Percentiles rank a stretch among this genome's conserved stretches.
These are phyloP conservation scores for Bicyclus anynana DNA, from an alignment of 1,140 invertebrate species.

Conservation along the genomic window DNA sequence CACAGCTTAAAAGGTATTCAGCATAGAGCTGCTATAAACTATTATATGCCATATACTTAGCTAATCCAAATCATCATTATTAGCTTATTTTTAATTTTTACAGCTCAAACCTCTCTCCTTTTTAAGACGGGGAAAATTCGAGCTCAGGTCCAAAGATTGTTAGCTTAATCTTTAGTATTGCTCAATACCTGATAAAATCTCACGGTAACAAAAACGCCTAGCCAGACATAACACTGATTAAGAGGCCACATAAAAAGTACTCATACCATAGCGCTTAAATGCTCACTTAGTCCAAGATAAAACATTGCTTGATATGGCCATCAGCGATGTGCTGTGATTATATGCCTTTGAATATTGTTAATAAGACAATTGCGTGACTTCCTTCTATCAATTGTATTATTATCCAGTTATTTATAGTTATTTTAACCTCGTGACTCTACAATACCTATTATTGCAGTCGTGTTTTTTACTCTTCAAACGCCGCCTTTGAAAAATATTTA, in stretches of 20 bases:
- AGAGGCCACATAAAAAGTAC: neutral
- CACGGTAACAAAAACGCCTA: neutral
- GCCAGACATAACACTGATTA: no score
- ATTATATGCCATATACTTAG: no score
- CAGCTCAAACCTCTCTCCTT: no score
- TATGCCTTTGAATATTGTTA: constrained; percentile 17
- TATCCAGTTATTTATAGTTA: constrained; percentile 20
- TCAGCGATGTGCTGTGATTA: constrained; percentile 5
- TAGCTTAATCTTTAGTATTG: no score
- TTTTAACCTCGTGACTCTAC: constrained; percentile 11
- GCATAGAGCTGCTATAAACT: no score
- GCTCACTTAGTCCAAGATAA: constrained; percentile 4
- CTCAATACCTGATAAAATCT: neutral
- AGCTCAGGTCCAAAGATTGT: no score
- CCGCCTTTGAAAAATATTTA: constrained; percentile 23
- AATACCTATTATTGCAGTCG: constrained; percentile 24
- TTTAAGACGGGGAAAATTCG: no score
- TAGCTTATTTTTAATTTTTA: no score
- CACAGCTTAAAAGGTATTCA: no score
- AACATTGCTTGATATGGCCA: neutral
- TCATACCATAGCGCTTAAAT: constrained; percentile 8
- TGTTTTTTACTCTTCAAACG: constrained; percentile 23
- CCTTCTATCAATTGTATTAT: constrained; percentile 30
- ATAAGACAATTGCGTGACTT: constrained; percentile 32
- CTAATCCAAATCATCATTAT: no score